Conservation (phyloP, 2,888 invertebrate species). For the Noctua fimbriata region DNA sequence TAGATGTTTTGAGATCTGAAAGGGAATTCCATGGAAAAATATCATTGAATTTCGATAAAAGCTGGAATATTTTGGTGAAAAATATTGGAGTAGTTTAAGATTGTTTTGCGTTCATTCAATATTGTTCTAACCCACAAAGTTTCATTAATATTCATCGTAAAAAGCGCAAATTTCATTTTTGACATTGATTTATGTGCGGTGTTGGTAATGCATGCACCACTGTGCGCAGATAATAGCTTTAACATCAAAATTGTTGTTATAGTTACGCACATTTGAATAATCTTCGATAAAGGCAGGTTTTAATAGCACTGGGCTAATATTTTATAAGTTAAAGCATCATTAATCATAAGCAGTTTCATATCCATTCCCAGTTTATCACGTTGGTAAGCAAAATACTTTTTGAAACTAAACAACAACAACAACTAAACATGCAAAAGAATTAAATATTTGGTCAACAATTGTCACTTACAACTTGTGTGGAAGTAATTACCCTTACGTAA, state of each 20-base stretch:
- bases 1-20: slow-evolving; percentile 33
- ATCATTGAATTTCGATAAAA: slow-evolving; percentile 16
- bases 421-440: slow-evolving; percentile 6
- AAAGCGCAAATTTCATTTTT: slow-evolving; percentile 82
- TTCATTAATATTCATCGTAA: slow-evolving; percentile 86
- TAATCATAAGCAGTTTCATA: slow-evolving; percentile 3
- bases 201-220: slow-evolving; percentile 75
- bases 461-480: slow-evolving; percentile 2
- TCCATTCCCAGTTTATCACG: not conserved
- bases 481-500: slow-evolving; percentile 26
- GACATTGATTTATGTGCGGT: slow-evolving; percentile 84
- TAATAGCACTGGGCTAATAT: slow-evolving; percentile 18
- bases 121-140: slow-evolving; percentile 75
- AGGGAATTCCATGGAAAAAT: slow-evolving; percentile 18
- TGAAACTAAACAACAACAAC: too few relatives aligned
- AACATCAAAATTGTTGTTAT: slow-evolving; percentile 67
- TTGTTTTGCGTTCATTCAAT: slow-evolving; percentile 55
- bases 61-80: slow-evolving; percentile 15
- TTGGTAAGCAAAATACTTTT: not conserved
- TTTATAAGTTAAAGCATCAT: not conserved
- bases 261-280: slow-evolving; percentile 45
- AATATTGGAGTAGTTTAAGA: slow-evolving; percentile 18
- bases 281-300: not conserved
- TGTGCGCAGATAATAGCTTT: slow-evolving; percentile 66
- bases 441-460: slow-evolving; percentile 3